A percentile compares a stretch with the other conserved stretches of the same genome.
phyloP scores from a whole-genome alignment of 2,888 invertebrate species.

The Lathronympha strigana region DNA sequence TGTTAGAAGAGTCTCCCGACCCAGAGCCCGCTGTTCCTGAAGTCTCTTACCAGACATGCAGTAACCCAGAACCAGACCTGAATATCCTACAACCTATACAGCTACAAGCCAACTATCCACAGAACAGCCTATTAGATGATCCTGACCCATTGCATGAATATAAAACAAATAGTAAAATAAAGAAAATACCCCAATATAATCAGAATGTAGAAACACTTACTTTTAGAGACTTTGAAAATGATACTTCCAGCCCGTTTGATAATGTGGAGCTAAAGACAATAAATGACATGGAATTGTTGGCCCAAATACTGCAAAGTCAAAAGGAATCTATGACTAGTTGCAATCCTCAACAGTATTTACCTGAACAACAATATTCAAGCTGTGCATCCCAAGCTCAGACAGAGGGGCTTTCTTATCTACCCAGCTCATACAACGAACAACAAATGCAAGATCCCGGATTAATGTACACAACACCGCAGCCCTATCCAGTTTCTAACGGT shows the following conservation, averaged over 20 bases:
- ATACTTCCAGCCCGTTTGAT: slow-evolving; percentile 96
- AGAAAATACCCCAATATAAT: slow-evolving; percentile 63
- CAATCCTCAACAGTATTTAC: slow-evolving; percentile 56
- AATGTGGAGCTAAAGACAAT: slow-evolving; percentile 96
- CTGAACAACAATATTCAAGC: slow-evolving; percentile 62
- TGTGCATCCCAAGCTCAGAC: slow-evolving; percentile 71
- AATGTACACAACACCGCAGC: slow-evolving; percentile 69
- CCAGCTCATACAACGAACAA: slow-evolving; percentile 71
- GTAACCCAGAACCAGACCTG: slow-evolving; percentile 59
- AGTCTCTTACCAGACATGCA: slow-evolving; percentile 54
- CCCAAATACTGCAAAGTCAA: slow-evolving; percentile 87
- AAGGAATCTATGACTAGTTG: slow-evolving; percentile 62
- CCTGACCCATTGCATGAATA: slow-evolving; percentile 74
- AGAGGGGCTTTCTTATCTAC: slow-evolving; percentile 68
- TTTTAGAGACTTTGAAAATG: slow-evolving; percentile 94
- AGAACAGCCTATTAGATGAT: slow-evolving; percentile 73
- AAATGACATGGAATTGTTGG: slow-evolving; percentile 95
- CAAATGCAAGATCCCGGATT: slow-evolving; percentile 63
- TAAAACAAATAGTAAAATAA: slow-evolving; percentile 65
- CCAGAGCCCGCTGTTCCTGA: slow-evolving; percentile 52
- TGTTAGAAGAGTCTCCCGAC: slow-evolving; percentile 57
- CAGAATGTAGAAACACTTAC: slow-evolving; percentile 75
- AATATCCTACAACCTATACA: slow-evolving; percentile 78
- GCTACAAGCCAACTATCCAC: slow-evolving; percentile 67
- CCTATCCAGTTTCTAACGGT: slow-evolving; percentile 66